Conservation (phyloP, 2,888 invertebrate species). For the Standfussiana lucernea region DNA sequence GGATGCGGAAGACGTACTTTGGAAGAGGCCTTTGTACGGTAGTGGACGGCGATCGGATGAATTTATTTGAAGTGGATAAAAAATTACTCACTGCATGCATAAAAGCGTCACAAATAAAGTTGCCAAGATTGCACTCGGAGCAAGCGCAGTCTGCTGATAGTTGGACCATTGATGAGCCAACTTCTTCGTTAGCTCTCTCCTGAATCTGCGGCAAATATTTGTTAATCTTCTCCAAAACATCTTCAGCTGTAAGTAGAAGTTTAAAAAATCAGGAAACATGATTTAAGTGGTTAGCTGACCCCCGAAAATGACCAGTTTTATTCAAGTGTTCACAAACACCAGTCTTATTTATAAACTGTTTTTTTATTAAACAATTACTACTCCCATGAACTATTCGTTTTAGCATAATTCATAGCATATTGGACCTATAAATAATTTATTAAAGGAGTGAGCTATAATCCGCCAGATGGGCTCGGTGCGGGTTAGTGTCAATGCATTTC, state of each 20-base stretch:
- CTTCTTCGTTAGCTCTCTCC: conserved; percentile 86
- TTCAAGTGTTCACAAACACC: no score
- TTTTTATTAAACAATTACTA: no score
- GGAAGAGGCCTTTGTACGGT: neutral
- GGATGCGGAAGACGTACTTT: neutral
- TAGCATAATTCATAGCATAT: no score
- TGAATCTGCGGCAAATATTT: conserved; percentile 92
- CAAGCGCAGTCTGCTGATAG: conserved; percentile 90
- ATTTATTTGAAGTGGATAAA: neutral
- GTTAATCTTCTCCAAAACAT: conserved; percentile 90
- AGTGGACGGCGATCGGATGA: neutral
- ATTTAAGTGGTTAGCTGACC: no score
- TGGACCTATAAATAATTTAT: no score
- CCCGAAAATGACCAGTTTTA: no score
- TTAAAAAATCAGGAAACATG: neutral
- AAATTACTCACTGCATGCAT: conserved; percentile 90
- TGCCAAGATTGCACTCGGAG: conserved; percentile 94
- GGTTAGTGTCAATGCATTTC: no score
- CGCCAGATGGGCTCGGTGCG: no score
- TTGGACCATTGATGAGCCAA: conserved; percentile 91
- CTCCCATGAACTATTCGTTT: no score
- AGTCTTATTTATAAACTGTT: no score
- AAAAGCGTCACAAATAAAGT: conserved; percentile 93
- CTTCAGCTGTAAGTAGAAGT: conserved; percentile 75
- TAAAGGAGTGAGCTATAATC: no score